Base-by-base conservation (phyloP, 1,140 invertebrate genomes). In the Mesaphorura yosii region DNA sequence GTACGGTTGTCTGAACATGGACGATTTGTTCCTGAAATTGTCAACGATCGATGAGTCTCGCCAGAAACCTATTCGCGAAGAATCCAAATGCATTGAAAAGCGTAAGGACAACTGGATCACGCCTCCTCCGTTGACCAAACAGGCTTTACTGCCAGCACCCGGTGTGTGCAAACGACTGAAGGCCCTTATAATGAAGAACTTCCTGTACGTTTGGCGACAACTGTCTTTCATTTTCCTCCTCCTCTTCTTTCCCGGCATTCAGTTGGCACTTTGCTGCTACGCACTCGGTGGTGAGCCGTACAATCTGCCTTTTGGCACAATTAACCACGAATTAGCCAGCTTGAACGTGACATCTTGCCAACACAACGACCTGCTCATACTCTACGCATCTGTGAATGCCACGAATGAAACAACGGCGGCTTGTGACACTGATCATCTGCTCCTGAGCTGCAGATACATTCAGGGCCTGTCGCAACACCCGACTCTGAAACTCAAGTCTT, bases 181-280 rank as follows among this genome's bases (percentile, higher is more conserved):
- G 25, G 19, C 25, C 70, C 87, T 94, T 64, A 88, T 94, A 65
- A 81, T n/a, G n/a, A n/a, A n/a, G n/a, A n/a, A n/a, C n/a, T n/a
- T n/a, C n/a, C n/a, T n/a, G n/a, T n/a, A n/a, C n/a, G n/a, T n/a
- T n/a, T n/a, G n/a, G n/a, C n/a, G n/a, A n/a, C n/a, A n/a, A n/a
- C n/a, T n/a, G n/a, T n/a, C n/a, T n/a, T n/a, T n/a, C n/a, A n/a
- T n/a, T n/a, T n/a, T n/a, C n/a, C n/a, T n/a, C n/a, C n/a, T n/a
- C n/a, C n/a, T n/a, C n/a, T n/a, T 84, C 10, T 69, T 95, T 62
- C 91, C 91, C 27, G 83, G 90, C 2, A 81, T 88, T 70, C 88
- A 96, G 73, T 87, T 90, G 19, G 83, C 92, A 39, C 76, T 94
- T 2, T 94, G 95, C 73, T 95, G 91, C 69, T 67, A 92, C 53